Conservation (phyloP, 2,888 invertebrate species). For the Shargacucullia verbasci region DNA sequence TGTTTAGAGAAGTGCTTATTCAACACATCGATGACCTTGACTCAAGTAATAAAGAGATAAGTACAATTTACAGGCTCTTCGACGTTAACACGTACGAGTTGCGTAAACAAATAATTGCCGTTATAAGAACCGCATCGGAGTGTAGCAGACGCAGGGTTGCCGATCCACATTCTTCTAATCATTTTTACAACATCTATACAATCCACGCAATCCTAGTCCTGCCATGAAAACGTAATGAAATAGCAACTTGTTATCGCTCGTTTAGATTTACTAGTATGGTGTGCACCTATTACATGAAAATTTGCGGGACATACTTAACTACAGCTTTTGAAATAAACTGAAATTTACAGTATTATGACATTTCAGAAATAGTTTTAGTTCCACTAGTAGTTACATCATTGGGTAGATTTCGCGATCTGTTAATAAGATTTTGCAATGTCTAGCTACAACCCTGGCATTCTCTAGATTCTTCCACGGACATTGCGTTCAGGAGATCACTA, state of each 20-base stretch:
- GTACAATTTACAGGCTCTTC: conserved; percentile 54
- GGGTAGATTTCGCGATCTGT: conserved; percentile 6
- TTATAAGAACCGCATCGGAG: conserved; percentile 66
- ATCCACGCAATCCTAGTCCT: conserved; percentile 1
- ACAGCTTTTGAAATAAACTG: conserved; percentile 16
- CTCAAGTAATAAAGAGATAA: conserved; percentile 58
- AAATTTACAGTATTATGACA: conserved; percentile 8
- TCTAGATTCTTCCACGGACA: conserved; percentile 49
- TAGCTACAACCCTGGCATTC: conserved; percentile 43
- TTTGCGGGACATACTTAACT: conserved; percentile 3
- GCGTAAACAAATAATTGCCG: conserved; percentile 73
- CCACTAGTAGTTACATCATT: conserved; percentile 17
- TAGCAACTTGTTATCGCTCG: conserved; percentile 8
- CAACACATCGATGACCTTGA: conserved; percentile 63
- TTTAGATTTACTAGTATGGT: conserved; percentile 8
- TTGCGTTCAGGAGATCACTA: conserved; percentile 55
- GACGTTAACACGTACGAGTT: conserved; percentile 56
- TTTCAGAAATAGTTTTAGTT: conserved; percentile 16
- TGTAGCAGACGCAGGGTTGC: conserved; percentile 59
- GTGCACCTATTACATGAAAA: neutral
- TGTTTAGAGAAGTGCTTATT: conserved; percentile 12
- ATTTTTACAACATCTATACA: conserved; percentile 8
- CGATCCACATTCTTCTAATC: conserved; percentile 21
- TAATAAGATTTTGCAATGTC: conserved; percentile 24
- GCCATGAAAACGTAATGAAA: conserved; percentile 15